Percentiles rank a stretch among this genome's conserved stretches.
These are phyloP conservation scores for Rhopalosiphum padi DNA, from an alignment of 1,140 invertebrate species.

Conservation along the genomic window DNA sequence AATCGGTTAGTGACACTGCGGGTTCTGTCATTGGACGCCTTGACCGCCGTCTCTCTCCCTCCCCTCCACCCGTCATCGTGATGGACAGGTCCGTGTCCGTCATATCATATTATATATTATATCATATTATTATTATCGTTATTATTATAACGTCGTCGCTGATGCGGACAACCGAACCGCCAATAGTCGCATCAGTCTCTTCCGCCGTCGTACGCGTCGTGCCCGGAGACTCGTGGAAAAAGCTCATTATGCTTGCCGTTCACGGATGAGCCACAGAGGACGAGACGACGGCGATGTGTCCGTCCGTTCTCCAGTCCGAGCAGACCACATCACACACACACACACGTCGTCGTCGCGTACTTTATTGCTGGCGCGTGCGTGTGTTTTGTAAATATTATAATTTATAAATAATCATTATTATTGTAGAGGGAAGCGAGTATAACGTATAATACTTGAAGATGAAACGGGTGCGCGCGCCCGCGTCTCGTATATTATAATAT, in stretches of 20 bases:
- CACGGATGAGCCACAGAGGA: neutral
- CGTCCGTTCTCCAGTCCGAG: neutral
- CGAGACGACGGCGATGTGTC: neutral
- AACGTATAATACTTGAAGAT: neutral
- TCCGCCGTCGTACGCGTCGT: neutral
- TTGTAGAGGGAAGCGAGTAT: neutral
- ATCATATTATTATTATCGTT: neutral
- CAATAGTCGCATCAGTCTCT: neutral
- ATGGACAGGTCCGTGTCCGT: neutral
- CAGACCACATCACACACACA: neutral
- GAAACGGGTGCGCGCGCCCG: neutral
- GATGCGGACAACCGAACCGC: neutral
- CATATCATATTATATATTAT: neutral
- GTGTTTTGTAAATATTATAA: neutral
- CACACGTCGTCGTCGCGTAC: neutral
- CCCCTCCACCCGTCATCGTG: neutral
- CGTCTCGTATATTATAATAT: neutral
- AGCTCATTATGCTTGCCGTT: conserved; percentile 23
- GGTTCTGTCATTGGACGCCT: conserved; percentile 42
- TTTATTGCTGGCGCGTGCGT: neutral
- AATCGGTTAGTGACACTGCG: conserved; percentile 44
- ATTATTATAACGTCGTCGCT: neutral
- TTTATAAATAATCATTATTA: neutral
- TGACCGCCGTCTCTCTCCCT: neutral
- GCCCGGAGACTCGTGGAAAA: neutral